phyloP scores from a whole-genome alignment of 1,140 invertebrate species.

The Euglossa dilemma region DNA sequence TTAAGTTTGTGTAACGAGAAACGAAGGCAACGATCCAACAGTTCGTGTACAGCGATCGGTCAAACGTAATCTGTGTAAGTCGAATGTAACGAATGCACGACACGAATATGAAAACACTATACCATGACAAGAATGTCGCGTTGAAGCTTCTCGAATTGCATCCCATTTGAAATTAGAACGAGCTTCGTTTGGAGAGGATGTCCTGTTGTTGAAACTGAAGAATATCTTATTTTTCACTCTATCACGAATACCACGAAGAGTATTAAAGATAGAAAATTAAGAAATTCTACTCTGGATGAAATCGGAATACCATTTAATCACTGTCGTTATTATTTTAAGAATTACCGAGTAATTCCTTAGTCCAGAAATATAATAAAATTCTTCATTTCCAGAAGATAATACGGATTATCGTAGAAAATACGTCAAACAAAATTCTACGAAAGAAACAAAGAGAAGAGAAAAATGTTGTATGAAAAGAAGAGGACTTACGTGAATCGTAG shows the following conservation, averaged over 20 bases:
- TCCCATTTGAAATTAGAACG: background rate
- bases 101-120: background rate
- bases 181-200: too few species aligned
- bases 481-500: background rate
- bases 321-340: too few species aligned
- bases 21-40: conserved; percentile 17
- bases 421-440: too few species aligned
- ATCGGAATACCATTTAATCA: too few species aligned
- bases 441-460: too few species aligned
- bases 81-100: background rate
- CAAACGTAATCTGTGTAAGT: background rate
- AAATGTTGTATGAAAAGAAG: background rate
- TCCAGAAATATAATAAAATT: too few species aligned
- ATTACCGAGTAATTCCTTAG: too few species aligned
- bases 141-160: background rate
- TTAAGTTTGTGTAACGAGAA: conserved; percentile 1
- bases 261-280: too few species aligned
- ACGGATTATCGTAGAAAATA: too few species aligned
- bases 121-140: background rate
- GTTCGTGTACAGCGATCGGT: background rate
- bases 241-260: too few species aligned
- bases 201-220: background rate
- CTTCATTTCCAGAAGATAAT: too few species aligned
- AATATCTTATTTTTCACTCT: background rate
- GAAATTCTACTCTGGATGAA: too few species aligned